Percentiles rank a stretch among this genome's conserved stretches.
These are phyloP conservation scores for Trididemnum nubilum DNA, from an alignment of 23 tunicate species.

Conservation along the genomic window DNA sequence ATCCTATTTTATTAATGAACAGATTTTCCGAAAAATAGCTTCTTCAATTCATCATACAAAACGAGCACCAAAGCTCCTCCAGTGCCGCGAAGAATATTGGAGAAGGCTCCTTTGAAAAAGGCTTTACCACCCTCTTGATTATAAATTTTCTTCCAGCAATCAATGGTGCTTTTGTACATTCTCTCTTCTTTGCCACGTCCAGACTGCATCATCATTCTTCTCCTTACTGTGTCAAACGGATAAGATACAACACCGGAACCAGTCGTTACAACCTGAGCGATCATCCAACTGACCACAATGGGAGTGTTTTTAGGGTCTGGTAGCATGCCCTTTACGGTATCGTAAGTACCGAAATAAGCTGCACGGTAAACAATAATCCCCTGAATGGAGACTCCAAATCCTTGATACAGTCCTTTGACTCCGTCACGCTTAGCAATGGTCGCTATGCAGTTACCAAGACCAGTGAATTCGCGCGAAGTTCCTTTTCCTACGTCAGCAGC, in stretches of 20 bases:
- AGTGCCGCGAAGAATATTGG: conserved; percentile 76
- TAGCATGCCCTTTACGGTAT: conserved; percentile 85
- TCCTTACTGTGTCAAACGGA: conserved; percentile 84
- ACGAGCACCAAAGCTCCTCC: conserved; percentile 71
- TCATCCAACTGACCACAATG: conserved; percentile 62
- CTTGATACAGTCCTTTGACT: conserved; percentile 74
- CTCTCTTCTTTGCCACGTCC: conserved; percentile 70
- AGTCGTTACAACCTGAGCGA: conserved; percentile 84
- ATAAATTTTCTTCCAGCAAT: conserved; percentile 71
- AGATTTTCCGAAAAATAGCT: conserved; percentile 56
- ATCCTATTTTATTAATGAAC: conserved; percentile 51
- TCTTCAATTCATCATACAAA: conserved; percentile 59
- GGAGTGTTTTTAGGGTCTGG: conserved; percentile 82
- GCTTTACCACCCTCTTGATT: conserved; percentile 61
- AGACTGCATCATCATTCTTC: conserved; percentile 92
- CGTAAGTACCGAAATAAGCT: conserved; percentile 82
- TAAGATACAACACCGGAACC: conserved; percentile 84
- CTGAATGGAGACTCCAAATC: conserved; percentile 81
- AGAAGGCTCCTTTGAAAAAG: conserved; percentile 88
- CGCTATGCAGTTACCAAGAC: conserved; percentile 33
- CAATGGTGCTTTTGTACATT: conserved; percentile 81
- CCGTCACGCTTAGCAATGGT: conserved; percentile 56
- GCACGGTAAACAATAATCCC: conserved; percentile 94
- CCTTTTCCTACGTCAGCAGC: conserved; percentile 91
- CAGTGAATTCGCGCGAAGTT: conserved; percentile 34